A percentile compares a stretch with the other conserved stretches of the same genome.
These are phyloP conservation scores for Emys orbicularis DNA, from an alignment of 2,797 vertebrate genomes.

Conservation along the genomic window DNA sequence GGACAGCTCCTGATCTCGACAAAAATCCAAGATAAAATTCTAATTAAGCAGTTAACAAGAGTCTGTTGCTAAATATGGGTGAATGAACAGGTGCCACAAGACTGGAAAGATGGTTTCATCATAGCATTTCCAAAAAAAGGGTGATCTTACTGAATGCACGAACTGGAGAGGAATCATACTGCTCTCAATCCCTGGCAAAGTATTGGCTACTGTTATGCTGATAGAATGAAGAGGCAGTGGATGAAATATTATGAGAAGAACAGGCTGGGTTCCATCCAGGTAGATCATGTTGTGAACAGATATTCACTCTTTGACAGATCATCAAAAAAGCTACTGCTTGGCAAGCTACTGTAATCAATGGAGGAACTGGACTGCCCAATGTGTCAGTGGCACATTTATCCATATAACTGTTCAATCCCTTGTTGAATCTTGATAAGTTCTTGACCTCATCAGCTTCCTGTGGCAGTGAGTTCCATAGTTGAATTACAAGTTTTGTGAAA, in stretches of 20 bases:
- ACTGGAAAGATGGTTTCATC: background rate
- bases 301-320: background rate
- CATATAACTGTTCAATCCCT: background rate
- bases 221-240: background rate
- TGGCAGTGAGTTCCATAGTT: background rate
- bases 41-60: background rate
- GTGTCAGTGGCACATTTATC: background rate
- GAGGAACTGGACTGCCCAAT: background rate
- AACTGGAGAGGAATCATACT: background rate
- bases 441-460: background rate
- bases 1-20: background rate
- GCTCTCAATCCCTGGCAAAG: background rate
- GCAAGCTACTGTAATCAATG: background rate
- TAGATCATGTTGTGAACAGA: background rate
- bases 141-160: background rate
- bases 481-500: background rate
- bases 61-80: background rate
- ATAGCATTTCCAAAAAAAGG: background rate
- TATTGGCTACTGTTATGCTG: background rate
- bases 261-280: background rate
- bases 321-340: background rate
- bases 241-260: background rate
- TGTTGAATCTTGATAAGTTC: background rate
- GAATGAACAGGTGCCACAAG: background rate
- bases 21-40: background rate